These are phyloP conservation scores for Danio albolineatus DNA, from an alignment of 2,797 vertebrate genomes.

Conservation along the genomic window DNA sequence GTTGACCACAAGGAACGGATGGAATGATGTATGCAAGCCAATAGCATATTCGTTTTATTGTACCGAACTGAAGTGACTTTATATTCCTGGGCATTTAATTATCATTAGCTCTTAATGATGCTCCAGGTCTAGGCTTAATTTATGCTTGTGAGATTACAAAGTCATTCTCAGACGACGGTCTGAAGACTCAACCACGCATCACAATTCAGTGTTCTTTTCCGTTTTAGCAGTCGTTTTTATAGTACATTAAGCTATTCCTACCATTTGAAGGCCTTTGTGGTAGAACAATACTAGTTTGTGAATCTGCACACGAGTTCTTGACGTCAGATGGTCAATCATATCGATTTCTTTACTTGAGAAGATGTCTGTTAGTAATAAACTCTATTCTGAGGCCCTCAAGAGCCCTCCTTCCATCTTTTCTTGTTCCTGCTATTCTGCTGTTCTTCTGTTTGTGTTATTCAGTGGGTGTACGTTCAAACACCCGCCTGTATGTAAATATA, in stretches of 20 bases:
- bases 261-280: slow-evolving; percentile 12
- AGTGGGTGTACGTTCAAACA: slow-evolving; percentile 22
- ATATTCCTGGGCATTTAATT: slow-evolving; percentile 14
- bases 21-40: background rate
- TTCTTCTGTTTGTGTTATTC: background rate
- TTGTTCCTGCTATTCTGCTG: background rate
- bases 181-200: background rate
- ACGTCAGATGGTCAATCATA: slow-evolving; percentile 14
- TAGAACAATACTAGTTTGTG: slow-evolving; percentile 40
- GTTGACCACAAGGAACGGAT: slow-evolving; percentile 10
- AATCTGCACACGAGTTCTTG: background rate
- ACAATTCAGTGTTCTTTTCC: background rate
- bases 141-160: slow-evolving; percentile 34
- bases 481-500: slow-evolving; percentile 47
- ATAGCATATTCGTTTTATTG: background rate
- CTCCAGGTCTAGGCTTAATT: slow-evolving; percentile 14
- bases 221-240: background rate
- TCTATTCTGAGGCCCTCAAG: background rate
- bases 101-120: slow-evolving; percentile 22
- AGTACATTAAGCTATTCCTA: background rate
- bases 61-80: slow-evolving; percentile 9
- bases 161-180: background rate
- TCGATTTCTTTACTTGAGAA: slow-evolving; percentile 24
- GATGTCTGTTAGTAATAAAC: slow-evolving; percentile 1
- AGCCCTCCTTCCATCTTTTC: background rate